Conservation (phyloP, 2,113 vertebrate species). For the Apteryx owenii region DNA sequence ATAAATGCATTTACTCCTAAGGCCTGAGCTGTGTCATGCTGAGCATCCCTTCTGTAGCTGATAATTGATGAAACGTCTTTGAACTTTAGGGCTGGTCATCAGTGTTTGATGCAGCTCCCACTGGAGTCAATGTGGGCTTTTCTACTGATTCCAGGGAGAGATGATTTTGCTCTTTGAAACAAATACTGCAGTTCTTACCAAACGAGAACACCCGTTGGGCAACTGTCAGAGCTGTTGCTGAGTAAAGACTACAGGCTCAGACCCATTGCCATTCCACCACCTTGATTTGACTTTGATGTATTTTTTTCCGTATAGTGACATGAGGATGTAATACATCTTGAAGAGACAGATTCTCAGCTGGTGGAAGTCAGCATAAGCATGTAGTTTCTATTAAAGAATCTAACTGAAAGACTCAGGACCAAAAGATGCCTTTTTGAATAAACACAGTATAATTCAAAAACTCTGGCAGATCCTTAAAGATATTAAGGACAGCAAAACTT, state of each 20-base stretch:
- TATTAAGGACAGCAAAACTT: neutral
- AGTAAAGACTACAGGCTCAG: accelerated
- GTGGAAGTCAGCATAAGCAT: neutral
- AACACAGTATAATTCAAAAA: neutral
- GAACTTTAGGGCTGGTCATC: neutral
- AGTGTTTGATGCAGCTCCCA: neutral
- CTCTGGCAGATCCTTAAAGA: neutral
- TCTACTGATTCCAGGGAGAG: neutral
- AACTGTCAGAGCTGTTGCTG: neutral
- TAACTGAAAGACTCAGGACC: neutral
- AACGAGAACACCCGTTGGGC: neutral
- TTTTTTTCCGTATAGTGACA: neutral
- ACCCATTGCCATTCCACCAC: neutral
- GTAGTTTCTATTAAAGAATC: neutral
- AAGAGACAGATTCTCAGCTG: neutral
- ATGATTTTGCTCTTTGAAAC: neutral
- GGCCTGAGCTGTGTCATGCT: neutral
- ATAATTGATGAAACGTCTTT: neutral
- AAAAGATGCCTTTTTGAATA: neutral
- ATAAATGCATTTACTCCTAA: neutral
- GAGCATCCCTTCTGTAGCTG: neutral
- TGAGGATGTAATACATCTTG: neutral
- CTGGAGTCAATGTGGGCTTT: neutral
- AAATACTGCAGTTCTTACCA: neutral
- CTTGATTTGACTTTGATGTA: neutral